Percentiles rank a stretch among this genome's conserved stretches.
phyloP scores from a whole-genome alignment of 1,140 invertebrate species.

The Carposina sasakii region DNA sequence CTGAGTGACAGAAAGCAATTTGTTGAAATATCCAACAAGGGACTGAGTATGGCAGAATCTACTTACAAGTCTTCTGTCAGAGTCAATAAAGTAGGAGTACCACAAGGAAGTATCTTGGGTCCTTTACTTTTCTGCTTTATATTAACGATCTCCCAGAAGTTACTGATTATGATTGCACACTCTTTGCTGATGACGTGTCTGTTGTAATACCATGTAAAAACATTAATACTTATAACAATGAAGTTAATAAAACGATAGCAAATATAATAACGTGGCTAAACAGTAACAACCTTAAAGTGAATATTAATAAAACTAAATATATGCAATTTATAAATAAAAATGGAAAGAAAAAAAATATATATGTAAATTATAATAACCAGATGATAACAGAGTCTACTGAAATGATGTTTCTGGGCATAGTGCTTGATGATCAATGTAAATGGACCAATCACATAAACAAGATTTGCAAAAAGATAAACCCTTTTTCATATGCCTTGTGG shows the following conservation, averaged over 20 bases:
- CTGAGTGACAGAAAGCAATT: constrained; percentile 6
- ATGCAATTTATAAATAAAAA: constrained; percentile 6
- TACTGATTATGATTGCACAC: neutral
- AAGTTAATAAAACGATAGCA: neutral
- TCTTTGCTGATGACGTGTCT: constrained; percentile 7
- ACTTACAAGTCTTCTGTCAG: neutral
- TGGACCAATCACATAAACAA: too few species aligned
- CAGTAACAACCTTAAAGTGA: neutral
- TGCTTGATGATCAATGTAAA: too few species aligned
- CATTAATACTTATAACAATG: neutral
- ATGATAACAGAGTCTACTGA: too few species aligned
- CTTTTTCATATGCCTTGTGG: too few species aligned
- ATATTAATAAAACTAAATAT: neutral
- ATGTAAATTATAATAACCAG: constrained; percentile 3
- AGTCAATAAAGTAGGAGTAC: constrained; percentile 9
- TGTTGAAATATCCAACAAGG: constrained; percentile 4
- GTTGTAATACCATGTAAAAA: neutral
- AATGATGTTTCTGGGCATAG: too few species aligned
- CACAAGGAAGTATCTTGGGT: constrained; percentile 5
- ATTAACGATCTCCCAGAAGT: constrained; percentile 7
- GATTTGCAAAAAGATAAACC: too few species aligned
- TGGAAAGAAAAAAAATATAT: neutral
- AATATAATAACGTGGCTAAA: neutral
- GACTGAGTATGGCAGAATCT: neutral
- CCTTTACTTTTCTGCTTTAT: constrained; percentile 6